phyloP scores from a whole-genome alignment of 2,888 invertebrate species.

The Pterostichus madidus region DNA sequence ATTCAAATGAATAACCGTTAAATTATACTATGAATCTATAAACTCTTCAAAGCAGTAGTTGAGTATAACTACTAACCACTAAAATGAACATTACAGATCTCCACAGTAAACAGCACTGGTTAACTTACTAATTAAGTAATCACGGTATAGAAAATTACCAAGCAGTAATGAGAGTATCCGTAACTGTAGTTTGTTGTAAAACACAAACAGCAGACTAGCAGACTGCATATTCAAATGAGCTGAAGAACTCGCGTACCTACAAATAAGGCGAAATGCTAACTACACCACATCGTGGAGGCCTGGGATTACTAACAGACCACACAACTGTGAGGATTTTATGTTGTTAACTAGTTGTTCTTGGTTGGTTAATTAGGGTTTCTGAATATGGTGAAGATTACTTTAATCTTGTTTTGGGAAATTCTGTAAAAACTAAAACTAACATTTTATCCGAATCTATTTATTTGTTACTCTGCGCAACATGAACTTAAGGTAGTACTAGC shows the following conservation, averaged over 20 bases:
- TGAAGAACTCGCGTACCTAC: slow-evolving; percentile 22
- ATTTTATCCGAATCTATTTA: too few relatives aligned
- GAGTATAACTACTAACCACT: too few relatives aligned
- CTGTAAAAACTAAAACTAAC: too few relatives aligned
- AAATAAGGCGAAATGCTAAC: slow-evolving; percentile 54
- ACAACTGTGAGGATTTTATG: slow-evolving; percentile 13
- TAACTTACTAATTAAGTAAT: slow-evolving; percentile 51
- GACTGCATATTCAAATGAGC: slow-evolving; percentile 41
- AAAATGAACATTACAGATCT: too few relatives aligned
- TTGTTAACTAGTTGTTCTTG: slow-evolving; percentile 4
- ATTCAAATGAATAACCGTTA: too few relatives aligned
- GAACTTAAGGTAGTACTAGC: too few relatives aligned
- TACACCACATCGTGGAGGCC: too few relatives aligned
- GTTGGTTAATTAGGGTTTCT: slow-evolving; percentile 4
- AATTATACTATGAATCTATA: too few relatives aligned
- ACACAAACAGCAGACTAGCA: neutral
- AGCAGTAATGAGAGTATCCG: slow-evolving; percentile 25
- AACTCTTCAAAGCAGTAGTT: too few relatives aligned
- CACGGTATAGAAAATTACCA: slow-evolving; percentile 45
- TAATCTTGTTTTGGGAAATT: too few relatives aligned
- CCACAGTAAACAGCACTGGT: too few relatives aligned
- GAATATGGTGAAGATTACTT: slow-evolving; percentile 1
- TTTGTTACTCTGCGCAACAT: too few relatives aligned
- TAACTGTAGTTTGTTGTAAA: neutral
- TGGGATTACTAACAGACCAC: slow-evolving; percentile 16